Evolutionary conservation across 2,797 vertebrate genomes (phyloP).

Genomic region (Pseudochirops cupreus): DNA sequence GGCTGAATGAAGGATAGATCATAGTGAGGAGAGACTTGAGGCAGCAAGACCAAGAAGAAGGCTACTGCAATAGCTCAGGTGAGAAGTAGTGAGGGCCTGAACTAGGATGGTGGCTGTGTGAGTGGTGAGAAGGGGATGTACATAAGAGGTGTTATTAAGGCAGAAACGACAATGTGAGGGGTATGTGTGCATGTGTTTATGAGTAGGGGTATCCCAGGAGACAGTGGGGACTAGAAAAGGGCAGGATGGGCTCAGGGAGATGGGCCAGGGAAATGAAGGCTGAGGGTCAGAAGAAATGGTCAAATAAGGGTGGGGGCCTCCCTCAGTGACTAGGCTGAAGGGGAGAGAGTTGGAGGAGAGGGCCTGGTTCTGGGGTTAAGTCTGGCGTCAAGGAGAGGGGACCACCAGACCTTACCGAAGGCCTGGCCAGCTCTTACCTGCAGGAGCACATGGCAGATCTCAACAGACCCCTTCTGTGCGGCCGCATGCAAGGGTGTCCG

Average conservation of each 20-base stretch:
- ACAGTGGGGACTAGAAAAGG: not conserved
- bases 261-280: not conserved
- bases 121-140: not conserved
- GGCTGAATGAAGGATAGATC: not conserved
- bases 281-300: not conserved
- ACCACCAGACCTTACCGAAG: not conserved
- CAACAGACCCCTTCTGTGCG: conserved; percentile 92
- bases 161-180: not conserved
- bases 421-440: conserved; percentile 85
- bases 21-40: not conserved
- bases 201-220: not conserved
- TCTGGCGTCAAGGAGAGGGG: not conserved
- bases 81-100: not conserved
- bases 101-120: not conserved
- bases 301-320: not conserved
- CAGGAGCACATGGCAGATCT: conserved; percentile 93
- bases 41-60: not conserved
- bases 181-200: too few species aligned
- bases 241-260: not conserved
- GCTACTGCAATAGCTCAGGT: not conserved
- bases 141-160: not conserved
- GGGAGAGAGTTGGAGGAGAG: not conserved
- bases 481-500: conserved; percentile 94
- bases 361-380: not conserved
- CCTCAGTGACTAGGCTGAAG: not conserved